Conservation (phyloP, 2,113 vertebrate species). For the Calyptomena viridis region DNA sequence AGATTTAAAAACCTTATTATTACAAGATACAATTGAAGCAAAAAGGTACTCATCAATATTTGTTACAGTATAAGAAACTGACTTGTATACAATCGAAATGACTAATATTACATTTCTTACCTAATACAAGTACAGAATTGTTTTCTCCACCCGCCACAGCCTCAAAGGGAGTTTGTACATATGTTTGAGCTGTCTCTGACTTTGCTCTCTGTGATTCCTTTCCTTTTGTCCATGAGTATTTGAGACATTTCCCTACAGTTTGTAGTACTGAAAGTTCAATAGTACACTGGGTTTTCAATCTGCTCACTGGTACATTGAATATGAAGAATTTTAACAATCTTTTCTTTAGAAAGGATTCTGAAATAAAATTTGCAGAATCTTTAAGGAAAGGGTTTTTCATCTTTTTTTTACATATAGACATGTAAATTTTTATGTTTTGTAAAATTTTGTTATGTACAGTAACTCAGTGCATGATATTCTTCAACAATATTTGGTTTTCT, state of each 20-base stretch:
- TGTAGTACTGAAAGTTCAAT: background rate
- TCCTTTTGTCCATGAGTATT: background rate
- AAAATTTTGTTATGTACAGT: background rate
- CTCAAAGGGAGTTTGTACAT: background rate
- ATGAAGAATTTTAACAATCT: background rate
- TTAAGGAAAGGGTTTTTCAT: rapidly evolving
- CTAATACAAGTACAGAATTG: background rate
- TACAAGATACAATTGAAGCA: background rate
- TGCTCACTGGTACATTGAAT: background rate
- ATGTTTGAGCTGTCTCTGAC: background rate
- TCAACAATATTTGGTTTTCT: background rate
- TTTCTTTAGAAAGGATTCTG: background rate
- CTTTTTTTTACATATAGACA: background rate
- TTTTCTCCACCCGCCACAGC: background rate
- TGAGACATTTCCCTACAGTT: background rate
- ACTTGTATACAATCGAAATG: background rate
- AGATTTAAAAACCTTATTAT: background rate
- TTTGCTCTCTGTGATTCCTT: background rate
- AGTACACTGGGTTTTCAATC: background rate
- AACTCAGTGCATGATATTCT: background rate
- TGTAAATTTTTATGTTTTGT: background rate
- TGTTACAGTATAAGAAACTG: background rate
- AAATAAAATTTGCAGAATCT: background rate
- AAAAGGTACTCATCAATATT: background rate
- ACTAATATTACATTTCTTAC: background rate